Evolutionary conservation across 2,797 vertebrate species (phyloP).

Genomic region (Periophthalmus magnuspinnatus): DNA sequence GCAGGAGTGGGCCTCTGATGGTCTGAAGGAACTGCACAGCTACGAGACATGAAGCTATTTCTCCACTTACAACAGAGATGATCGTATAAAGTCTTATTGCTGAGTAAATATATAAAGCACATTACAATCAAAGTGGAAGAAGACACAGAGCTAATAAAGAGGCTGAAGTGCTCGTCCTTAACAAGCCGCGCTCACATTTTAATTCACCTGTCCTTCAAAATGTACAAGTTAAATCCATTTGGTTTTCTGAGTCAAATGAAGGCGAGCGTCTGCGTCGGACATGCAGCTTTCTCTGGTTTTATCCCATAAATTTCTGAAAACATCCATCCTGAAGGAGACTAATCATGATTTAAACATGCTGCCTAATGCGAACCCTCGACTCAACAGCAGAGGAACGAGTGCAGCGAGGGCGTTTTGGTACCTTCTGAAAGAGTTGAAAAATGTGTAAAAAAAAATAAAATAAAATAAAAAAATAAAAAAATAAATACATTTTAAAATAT

Average conservation of each 20-base stretch:
- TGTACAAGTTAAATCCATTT: background rate
- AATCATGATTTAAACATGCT: slow-evolving; percentile 46
- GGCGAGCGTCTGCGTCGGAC: background rate
- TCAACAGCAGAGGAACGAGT: slow-evolving; percentile 19
- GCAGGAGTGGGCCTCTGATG: too few species aligned
- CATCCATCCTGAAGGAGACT: slow-evolving; percentile 19
- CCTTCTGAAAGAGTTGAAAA: too few species aligned
- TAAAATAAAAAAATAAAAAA: too few species aligned
- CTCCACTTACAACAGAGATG: background rate
- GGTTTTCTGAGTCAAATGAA: slow-evolving; percentile 8
- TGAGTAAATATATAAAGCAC: background rate
- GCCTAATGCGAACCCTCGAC: slow-evolving; percentile 24
- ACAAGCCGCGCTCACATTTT: background rate
- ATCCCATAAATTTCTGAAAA: slow-evolving; percentile 16
- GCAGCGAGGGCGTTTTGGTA: background rate
- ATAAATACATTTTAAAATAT: too few species aligned
- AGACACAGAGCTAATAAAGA: background rate
- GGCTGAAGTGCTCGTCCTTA: background rate
- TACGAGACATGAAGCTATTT: background rate
- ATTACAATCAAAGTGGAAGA: too few species aligned
- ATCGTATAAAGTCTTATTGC: background rate
- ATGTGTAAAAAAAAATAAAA: too few species aligned
- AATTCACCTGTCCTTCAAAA: background rate
- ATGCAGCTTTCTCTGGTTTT: slow-evolving; percentile 4
- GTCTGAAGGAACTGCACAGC: too few species aligned